These are phyloP conservation scores for Anguilla anguilla DNA, from an alignment of 2,797 vertebrate genomes.

Conservation along the genomic window DNA sequence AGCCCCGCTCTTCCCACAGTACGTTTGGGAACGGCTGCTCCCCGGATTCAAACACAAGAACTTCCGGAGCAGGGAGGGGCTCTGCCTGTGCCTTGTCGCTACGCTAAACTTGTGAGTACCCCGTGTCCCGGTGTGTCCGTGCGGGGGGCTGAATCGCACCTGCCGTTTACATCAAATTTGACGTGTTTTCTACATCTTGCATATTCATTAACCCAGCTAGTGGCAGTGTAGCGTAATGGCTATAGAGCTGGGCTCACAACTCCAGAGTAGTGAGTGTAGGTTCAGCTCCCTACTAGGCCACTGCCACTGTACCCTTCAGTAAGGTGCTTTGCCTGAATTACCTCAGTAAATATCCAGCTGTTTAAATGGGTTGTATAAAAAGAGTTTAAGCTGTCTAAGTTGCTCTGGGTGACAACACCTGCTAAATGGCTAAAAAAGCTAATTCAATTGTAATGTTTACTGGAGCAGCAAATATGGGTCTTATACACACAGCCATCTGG, in stretches of 20 bases:
- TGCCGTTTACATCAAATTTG: background rate
- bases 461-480: background rate
- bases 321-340: background rate
- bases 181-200: background rate
- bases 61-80: slow-evolving; percentile 91
- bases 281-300: background rate
- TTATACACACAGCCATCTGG: background rate
- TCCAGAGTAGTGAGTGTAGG: background rate
- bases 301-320: background rate
- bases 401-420: background rate
- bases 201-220: background rate
- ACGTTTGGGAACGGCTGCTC: slow-evolving; percentile 89
- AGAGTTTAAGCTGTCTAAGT: background rate
- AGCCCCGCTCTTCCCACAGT: slow-evolving; percentile 71
- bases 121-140: slow-evolving; percentile 18
- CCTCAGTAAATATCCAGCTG: background rate
- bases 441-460: background rate
- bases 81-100: slow-evolving; percentile 89
- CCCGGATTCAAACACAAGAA: slow-evolving; percentile 97
- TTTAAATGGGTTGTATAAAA: background rate
- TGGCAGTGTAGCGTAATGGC: background rate
- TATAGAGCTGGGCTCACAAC: background rate
- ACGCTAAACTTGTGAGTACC: slow-evolving; percentile 88
- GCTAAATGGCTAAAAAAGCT: background rate
- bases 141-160: background rate